These are phyloP conservation scores for Nasonia longicornis DNA, from an alignment of 1,140 invertebrate genomes.

Conservation along the genomic window DNA sequence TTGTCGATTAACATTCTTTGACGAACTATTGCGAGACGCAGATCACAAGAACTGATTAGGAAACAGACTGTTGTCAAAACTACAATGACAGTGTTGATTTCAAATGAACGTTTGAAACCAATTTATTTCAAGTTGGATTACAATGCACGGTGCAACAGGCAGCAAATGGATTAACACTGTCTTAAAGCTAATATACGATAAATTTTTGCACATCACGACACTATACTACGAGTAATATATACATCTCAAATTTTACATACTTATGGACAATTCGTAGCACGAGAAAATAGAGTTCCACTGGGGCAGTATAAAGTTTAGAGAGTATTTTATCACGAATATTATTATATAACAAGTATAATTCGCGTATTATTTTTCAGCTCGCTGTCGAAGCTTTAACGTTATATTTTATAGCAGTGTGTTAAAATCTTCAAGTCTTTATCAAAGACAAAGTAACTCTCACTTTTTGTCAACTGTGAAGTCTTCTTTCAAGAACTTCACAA, in stretches of 20 bases:
- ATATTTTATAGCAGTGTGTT: too few relatives aligned
- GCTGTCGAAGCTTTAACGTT: neutral
- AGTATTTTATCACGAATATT: neutral
- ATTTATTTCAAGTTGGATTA: neutral
- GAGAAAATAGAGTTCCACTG: neutral
- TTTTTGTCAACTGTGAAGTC: neutral
- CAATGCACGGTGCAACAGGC: neutral
- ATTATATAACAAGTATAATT: neutral
- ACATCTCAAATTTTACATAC: neutral
- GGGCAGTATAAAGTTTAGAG: neutral
- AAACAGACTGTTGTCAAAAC: neutral
- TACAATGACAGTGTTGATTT: neutral
- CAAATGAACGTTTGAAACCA: neutral
- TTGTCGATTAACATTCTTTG: too few relatives aligned
- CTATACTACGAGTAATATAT: neutral
- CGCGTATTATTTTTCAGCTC: neutral
- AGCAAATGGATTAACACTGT: neutral
- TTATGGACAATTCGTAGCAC: neutral
- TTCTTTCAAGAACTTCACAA: neutral
- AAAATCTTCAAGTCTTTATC: neutral
- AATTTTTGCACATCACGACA: neutral
- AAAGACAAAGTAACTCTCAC: neutral
- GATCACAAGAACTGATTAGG: neutral
- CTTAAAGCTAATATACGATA: neutral
- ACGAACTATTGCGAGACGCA: neutral